Evolutionary conservation across 1,140 invertebrate genomes (phyloP).

Genomic region (Myzus persicae): DNA sequence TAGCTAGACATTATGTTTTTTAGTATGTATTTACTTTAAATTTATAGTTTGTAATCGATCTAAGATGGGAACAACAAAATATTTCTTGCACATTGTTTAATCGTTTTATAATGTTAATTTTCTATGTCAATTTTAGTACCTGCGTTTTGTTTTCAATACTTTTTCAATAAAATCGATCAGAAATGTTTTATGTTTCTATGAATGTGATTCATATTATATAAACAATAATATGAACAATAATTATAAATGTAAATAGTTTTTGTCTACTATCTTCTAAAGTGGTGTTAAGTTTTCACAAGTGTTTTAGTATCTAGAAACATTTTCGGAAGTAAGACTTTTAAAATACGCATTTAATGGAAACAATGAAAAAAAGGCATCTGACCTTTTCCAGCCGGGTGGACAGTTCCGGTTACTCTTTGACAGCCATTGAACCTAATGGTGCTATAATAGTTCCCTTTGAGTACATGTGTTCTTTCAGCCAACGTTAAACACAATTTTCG

Average conservation of each 20-base stretch:
- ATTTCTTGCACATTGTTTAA: not conserved
- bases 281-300: not conserved
- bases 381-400: slow-evolving; percentile 30
- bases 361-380: not conserved
- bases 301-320: not conserved
- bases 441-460: not conserved
- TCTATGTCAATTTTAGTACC: not conserved
- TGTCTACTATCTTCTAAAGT: not conserved
- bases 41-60: too few species aligned
- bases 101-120: not conserved
- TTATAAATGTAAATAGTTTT: not conserved
- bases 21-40: too few species aligned
- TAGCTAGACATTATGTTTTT: too few species aligned
- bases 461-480: not conserved
- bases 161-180: not conserved
- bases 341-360: slow-evolving; percentile 7
- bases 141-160: not conserved
- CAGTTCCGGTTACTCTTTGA: slow-evolving; percentile 25
- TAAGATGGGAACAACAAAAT: not conserved
- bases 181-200: not conserved
- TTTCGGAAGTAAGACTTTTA: not conserved
- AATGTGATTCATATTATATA: not conserved
- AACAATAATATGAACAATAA: not conserved
- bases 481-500: slow-evolving; percentile 19
- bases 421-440: slow-evolving; percentile 41